phyloP scores from a whole-genome alignment of 2,888 invertebrate genomes.

The Gymnocheta viridis region DNA sequence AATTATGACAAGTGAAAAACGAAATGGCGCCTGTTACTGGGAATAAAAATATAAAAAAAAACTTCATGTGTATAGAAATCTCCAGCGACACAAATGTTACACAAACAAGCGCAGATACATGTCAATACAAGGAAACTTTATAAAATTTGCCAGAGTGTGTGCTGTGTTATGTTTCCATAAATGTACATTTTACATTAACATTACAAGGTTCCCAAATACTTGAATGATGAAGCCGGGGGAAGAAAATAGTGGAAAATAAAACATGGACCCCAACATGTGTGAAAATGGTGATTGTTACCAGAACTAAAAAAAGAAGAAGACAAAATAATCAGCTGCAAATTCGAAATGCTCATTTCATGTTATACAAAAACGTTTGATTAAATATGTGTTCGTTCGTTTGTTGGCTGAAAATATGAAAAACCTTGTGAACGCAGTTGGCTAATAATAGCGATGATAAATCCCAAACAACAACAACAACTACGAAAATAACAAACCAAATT shows the following conservation, averaged over 20 bases:
- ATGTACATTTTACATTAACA: constrained; percentile 13
- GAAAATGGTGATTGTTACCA: constrained; percentile 41
- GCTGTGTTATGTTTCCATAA: no score
- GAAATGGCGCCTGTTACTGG: constrained; percentile 65
- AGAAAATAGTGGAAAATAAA: constrained; percentile 31
- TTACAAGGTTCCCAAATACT: constrained; percentile 24
- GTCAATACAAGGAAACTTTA: constrained; percentile 50
- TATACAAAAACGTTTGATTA: neutral
- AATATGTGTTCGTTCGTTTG: neutral
- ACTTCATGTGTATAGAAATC: constrained; percentile 33
- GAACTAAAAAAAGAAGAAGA: neutral
- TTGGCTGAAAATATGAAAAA: constrained; percentile 21
- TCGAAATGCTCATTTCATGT: constrained; percentile 23
- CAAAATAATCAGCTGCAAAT: constrained; percentile 15
- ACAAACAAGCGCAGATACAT: constrained; percentile 40
- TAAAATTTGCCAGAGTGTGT: neutral
- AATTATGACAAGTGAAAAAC: constrained; percentile 71
- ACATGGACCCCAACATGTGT: constrained; percentile 67
- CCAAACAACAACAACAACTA: neutral
- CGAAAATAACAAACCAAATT: neutral
- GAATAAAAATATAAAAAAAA: constrained; percentile 17
- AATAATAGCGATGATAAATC: constrained; percentile 37
- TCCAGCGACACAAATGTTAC: constrained; percentile 61
- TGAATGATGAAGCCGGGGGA: neutral
- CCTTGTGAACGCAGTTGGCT: constrained; percentile 44